phyloP scores from a whole-genome alignment of 2,113 vertebrate genomes.

The Eubucco bourcierii region DNA sequence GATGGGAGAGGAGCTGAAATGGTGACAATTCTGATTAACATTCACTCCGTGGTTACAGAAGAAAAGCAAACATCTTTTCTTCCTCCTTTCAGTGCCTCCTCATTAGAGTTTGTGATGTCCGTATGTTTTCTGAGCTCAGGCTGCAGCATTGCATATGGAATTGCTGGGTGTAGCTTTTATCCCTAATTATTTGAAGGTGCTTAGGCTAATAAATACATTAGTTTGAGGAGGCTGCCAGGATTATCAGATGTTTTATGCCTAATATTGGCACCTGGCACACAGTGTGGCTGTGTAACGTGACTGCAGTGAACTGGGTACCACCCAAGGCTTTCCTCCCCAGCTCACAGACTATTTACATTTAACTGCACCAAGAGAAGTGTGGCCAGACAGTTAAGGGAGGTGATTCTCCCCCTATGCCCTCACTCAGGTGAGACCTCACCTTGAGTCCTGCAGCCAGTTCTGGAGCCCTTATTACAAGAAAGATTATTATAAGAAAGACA shows the following conservation, averaged over 20 bases:
- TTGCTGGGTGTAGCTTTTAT: background rate
- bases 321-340: too few relatives aligned
- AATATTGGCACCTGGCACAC: rapidly evolving
- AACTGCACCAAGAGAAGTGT: too few relatives aligned
- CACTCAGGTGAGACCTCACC: too few relatives aligned
- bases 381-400: too few relatives aligned
- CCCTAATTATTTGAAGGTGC: background rate
- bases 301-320: too few relatives aligned
- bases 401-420: too few relatives aligned
- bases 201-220: background rate
- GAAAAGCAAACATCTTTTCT: background rate
- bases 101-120: constrained; percentile 4
- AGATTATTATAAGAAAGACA: too few relatives aligned
- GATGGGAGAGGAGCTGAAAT: background rate
- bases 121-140: background rate
- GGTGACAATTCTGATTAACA: background rate
- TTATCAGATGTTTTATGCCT: background rate
- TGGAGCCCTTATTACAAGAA: too few relatives aligned
- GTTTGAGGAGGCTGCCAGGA: background rate
- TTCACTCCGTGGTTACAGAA: background rate
- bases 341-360: too few relatives aligned
- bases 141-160: background rate
- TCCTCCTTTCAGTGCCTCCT: background rate
- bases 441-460: too few relatives aligned
- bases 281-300: background rate